Evolutionary conservation across 2,113 vertebrate species (phyloP).

Genomic region (Propithecus coquereli): DNA sequence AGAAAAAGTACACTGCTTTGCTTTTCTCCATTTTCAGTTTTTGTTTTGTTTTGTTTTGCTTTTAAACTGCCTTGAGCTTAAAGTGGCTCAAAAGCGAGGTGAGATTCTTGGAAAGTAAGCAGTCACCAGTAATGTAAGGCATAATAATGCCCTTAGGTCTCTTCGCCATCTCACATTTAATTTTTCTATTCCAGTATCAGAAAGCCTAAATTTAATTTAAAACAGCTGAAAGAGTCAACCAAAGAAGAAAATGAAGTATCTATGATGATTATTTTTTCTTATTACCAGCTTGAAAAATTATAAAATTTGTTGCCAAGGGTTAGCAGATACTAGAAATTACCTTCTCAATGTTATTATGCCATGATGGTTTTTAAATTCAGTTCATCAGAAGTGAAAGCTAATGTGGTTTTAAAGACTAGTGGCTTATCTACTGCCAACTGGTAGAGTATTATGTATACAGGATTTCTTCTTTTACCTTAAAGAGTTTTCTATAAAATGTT

Average conservation of each 20-base stretch:
- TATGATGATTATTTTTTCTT: background rate
- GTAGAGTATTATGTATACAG: background rate
- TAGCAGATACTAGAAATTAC: background rate
- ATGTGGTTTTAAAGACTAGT: background rate
- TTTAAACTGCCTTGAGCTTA: background rate
- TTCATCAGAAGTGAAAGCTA: background rate
- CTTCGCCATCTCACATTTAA: background rate
- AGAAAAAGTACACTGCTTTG: background rate
- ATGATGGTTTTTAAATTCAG: background rate
- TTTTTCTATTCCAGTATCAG: background rate
- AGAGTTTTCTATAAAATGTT: background rate
- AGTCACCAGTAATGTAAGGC: background rate
- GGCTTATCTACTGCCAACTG: background rate
- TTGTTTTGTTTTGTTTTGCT: background rate
- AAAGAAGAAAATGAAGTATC: background rate
- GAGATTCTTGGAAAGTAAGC: constrained; percentile 33
- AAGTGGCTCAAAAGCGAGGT: background rate
- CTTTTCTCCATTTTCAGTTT: background rate
- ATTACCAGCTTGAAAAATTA: background rate
- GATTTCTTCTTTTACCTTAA: background rate
- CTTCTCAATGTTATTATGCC: background rate
- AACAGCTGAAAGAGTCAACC: background rate
- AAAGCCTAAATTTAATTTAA: background rate
- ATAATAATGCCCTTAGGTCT: background rate
- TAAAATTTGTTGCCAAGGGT: background rate